phyloP scores from a whole-genome alignment of 1,140 invertebrate genomes.

The Drosophila serrata region DNA sequence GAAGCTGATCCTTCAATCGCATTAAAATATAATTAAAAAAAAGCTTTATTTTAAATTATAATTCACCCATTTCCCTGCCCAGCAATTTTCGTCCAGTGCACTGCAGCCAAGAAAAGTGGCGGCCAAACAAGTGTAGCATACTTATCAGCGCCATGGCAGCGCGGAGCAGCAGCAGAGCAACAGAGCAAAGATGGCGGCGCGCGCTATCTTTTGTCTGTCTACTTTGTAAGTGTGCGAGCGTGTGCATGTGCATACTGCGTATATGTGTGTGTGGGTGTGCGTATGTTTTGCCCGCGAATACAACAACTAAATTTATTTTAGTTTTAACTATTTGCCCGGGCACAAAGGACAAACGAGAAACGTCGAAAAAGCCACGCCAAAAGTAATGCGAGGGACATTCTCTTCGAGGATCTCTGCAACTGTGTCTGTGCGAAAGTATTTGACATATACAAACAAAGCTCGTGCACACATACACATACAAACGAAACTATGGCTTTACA shows the following conservation, averaged over 20 bases:
- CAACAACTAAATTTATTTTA: constrained; percentile 83
- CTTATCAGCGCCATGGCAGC: constrained; percentile 63
- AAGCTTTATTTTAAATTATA: no score
- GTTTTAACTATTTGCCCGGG: constrained; percentile 78
- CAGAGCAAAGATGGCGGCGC: constrained; percentile 70
- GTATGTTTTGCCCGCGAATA: constrained; percentile 28
- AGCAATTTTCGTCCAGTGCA: constrained; percentile 1
- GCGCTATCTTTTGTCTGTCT: constrained; percentile 69
- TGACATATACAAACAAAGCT: constrained; percentile 54
- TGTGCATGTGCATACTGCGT: no score
- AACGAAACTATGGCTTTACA: constrained; percentile 24
- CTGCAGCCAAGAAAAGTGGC: constrained; percentile 10
- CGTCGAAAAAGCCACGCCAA: constrained; percentile 48
- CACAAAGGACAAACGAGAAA: constrained; percentile 60
- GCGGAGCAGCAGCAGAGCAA: constrained; percentile 17
- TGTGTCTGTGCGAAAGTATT: constrained; percentile 55
- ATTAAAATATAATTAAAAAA: no score
- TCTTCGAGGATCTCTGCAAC: constrained; percentile 31
- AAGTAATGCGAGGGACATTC: constrained; percentile 44
- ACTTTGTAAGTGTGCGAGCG: constrained; percentile 9
- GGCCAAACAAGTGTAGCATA: constrained; percentile 66
- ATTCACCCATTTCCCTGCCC: background rate
- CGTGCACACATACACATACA: background rate
- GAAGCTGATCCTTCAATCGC: no score
- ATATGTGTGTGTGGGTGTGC: constrained; percentile 27